A percentile compares a stretch with the other conserved stretches of the same genome.
These are phyloP conservation scores for Eidolon helvum DNA, from an alignment of 2,113 vertebrate genomes.

Conservation along the genomic window DNA sequence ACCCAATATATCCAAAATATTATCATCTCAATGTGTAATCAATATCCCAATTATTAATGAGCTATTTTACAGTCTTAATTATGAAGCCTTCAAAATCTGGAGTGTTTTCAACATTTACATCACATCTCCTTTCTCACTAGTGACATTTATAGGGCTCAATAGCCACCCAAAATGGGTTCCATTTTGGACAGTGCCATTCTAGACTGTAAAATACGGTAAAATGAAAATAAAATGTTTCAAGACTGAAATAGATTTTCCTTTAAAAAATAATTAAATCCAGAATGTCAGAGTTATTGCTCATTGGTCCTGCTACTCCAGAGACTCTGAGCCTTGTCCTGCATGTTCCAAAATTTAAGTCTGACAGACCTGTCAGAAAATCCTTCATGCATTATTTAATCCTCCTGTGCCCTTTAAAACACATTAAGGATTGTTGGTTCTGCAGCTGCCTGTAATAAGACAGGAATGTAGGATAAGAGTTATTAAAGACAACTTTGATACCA, in stretches of 20 bases:
- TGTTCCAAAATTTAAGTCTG: conserved; percentile 37
- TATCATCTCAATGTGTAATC: not conserved
- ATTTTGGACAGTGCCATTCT: not conserved
- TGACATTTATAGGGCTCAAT: not conserved
- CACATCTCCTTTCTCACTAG: not conserved
- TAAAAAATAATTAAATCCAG: conserved; percentile 27
- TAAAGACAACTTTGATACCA: conserved; percentile 54
- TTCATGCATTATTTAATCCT: conserved; percentile 42
- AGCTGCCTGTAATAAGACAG: conserved; percentile 53
- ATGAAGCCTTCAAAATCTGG: not conserved
- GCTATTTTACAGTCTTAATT: not conserved
- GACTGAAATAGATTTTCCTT: not conserved
- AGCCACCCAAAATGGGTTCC: not conserved
- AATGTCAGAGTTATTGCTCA: not conserved
- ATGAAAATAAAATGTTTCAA: conserved; percentile 27
- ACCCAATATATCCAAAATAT: not conserved
- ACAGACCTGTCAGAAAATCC: conserved; percentile 17
- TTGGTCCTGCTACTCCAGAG: not conserved
- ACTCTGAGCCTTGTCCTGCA: not conserved
- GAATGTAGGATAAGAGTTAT: conserved; percentile 43
- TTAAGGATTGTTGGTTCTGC: not conserved
- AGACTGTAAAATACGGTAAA: not conserved
- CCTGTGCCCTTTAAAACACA: not conserved
- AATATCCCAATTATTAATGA: not conserved
- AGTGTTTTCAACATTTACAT: not conserved